Base-by-base conservation (phyloP, 2,888 invertebrate genomes). In the Thera britannica region DNA sequence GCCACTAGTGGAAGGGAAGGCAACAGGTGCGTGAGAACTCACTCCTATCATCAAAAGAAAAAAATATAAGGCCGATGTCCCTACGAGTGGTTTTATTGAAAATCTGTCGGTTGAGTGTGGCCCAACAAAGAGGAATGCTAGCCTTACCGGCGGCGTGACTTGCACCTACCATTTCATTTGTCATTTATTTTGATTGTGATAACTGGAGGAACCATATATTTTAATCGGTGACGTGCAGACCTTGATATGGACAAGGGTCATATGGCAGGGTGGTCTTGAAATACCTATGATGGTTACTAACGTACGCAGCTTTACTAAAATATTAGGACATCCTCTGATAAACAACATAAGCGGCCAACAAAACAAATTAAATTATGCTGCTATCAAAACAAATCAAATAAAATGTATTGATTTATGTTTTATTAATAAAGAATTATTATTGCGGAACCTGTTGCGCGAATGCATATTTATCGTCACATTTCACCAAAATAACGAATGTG, bases 151-250 rank as follows among this genome's bases (percentile, higher is more conserved):
- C 82, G 44, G 57, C 83, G 82, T 94, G 94, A 94, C 94, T 94
- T 93, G 94, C 94, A 85, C 81, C 81, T 83, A 79, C 83, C 85
- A 89, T 92, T 92, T 89, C 93, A 93, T 94, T 90, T 94, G 94
- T 94, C 94, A 94, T 94, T 93, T 93, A 93, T 94, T 94, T 93
- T 94, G 94, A 93, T 94, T 93, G 92, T 92, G 90, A 89, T 93
- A 92, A 92, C 88, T 82, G 84, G 79, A 79, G 77, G 76, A 78
- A 75, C 80, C 77, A 82, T 83, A 82, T 81, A 82, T 83, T 78
- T 80, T 75, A 81, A 79, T 81, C 80, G 80, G 75, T 58, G 75
- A 71, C 71, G 71, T 62, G 72, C 70, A 70, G 74, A 70, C 63
- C 73, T 44, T 49, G 61, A 46, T 51, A 58, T 56, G 41, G 61